Conservation (phyloP, 2,888 invertebrate genomes). For the Acronicta aceris region DNA sequence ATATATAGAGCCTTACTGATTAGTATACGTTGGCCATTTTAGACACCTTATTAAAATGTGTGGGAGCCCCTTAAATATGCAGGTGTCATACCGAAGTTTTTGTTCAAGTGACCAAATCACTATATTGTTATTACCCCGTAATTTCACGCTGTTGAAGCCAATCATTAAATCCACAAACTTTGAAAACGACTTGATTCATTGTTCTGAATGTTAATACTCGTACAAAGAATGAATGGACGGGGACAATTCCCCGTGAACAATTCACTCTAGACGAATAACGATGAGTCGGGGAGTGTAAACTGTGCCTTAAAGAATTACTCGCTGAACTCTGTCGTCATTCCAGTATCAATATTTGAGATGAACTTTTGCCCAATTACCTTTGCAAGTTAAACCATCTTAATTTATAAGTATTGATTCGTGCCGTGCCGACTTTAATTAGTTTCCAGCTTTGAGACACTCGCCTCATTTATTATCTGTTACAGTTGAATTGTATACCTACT, state of each 20-base stretch:
- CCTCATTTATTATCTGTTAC: slow-evolving; percentile 81
- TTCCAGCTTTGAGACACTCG: slow-evolving; percentile 76
- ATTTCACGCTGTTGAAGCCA: slow-evolving; percentile 18
- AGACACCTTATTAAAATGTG: no score
- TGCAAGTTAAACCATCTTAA: slow-evolving; percentile 83
- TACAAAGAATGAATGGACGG: slow-evolving; percentile 38
- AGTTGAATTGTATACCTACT: slow-evolving; percentile 42
- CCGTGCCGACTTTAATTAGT: slow-evolving; percentile 84
- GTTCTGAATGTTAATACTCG: slow-evolving; percentile 44
- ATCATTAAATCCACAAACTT: slow-evolving; percentile 41
- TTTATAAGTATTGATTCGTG: slow-evolving; percentile 86
- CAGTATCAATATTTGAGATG: slow-evolving; percentile 81
- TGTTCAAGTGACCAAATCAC: slow-evolving; percentile 4
- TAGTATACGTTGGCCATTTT: not conserved
- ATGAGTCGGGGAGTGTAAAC: slow-evolving; percentile 47
- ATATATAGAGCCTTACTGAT: not conserved
- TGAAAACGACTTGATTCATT: slow-evolving; percentile 38
- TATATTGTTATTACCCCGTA: slow-evolving; percentile 25
- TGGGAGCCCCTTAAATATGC: not conserved
- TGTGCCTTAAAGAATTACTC: slow-evolving; percentile 59
- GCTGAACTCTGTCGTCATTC: slow-evolving; percentile 63
- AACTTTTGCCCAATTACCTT: slow-evolving; percentile 85
- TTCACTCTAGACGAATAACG: slow-evolving; percentile 40
- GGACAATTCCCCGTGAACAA: slow-evolving; percentile 43
- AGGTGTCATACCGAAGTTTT: not conserved